phyloP scores from a whole-genome alignment of 2,113 vertebrate genomes.

The Oryzias woworae region DNA sequence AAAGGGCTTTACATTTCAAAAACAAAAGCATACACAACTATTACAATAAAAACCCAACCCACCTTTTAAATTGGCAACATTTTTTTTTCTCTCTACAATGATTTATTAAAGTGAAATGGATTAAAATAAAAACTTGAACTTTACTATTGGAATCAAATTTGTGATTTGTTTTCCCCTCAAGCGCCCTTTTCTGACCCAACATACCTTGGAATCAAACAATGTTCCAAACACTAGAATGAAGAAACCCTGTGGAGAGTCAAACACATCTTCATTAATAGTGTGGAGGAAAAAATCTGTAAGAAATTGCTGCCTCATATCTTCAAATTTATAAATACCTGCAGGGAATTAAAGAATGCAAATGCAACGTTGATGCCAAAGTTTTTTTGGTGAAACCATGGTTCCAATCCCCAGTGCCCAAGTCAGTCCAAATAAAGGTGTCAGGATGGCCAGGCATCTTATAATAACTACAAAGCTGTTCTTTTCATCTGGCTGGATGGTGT shows the following conservation, averaged over 20 bases:
- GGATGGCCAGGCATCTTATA: constrained; percentile 80
- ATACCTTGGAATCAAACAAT: constrained; percentile 66
- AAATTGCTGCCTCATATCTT: neutral
- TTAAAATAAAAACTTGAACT: too few relatives aligned
- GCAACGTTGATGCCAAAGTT: constrained; percentile 74
- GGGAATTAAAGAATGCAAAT: constrained; percentile 85
- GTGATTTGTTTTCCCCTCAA: neutral
- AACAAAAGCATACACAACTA: neutral
- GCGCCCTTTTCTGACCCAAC: neutral
- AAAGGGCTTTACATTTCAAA: neutral
- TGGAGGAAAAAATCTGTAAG: neutral
- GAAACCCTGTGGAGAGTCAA: constrained; percentile 69
- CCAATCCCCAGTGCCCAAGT: constrained; percentile 88
- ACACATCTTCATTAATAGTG: neutral
- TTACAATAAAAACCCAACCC: neutral
- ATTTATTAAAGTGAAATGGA: too few relatives aligned
- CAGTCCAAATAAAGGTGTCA: constrained; percentile 86
- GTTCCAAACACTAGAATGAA: constrained; percentile 83
- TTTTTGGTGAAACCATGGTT: constrained; percentile 52
- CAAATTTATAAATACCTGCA: constrained; percentile 77
- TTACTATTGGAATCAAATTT: too few relatives aligned
- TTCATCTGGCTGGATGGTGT: constrained; percentile 59
- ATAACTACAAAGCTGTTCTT: constrained; percentile 78
- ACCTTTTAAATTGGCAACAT: too few relatives aligned
- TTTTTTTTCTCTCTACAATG: too few relatives aligned